Base-by-base conservation (phyloP, 2,113 vertebrate species). In the Heptranchias perlo region DNA sequence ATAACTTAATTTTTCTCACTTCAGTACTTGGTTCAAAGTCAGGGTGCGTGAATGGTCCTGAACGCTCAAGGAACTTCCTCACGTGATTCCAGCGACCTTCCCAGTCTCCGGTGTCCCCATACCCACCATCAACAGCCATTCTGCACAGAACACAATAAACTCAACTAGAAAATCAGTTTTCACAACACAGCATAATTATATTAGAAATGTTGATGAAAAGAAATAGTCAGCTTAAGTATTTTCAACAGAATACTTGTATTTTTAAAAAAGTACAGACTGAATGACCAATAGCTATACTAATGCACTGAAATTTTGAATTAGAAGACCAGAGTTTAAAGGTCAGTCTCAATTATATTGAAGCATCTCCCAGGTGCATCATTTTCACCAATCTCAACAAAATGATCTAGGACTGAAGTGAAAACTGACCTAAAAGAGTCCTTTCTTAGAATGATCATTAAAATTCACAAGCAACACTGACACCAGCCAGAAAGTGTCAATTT, bases 41-140 rank as follows among this genome's bases (percentile, higher is more conserved):
- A n/a, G 99, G 99, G 98, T 99, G 99, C 97, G 98, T 99, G 97
- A 99, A 99, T 2, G 99, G 99, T 97, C 99, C 99, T 89, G 99
- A 98, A 98, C 99, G 98, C 98, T 99, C 99, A 97, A 99, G 98
- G 98, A 99, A 99, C 97, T 99, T 99, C 98, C 97, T 99, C 96
- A 99, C 98, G 97, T 99, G 99, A 98, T 98, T 99, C 99, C 99
- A 99, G 97, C 99, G 98, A 97, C 99, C 99, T 96, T 99, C 98
- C 99, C 99, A 99, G 97, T 99, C 98, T 98, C 98, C 98, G 97
- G 97, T 97, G 97, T 98, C 97, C 97, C 98, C 98, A 98, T 96
- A 99, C 97, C 97, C 98, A 97, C 98, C 98, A 98, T 99, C 99
- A 97, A 99, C 98, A 98, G 99, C 99, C 99, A 99, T 99, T 98